Conservation (phyloP, 1,140 invertebrate genomes). For the Bombus huntii region DNA sequence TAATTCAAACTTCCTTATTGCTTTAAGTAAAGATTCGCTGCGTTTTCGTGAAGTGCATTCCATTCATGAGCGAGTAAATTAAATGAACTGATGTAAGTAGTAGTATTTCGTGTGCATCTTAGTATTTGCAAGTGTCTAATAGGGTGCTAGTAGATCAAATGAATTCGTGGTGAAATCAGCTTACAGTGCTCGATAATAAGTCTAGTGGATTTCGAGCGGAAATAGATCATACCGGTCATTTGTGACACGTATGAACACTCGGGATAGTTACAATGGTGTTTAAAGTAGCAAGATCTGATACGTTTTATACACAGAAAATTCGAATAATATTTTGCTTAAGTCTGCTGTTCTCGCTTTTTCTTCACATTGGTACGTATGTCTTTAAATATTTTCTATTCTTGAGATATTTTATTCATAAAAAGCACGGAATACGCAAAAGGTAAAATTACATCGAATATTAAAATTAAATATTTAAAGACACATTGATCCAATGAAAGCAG, state of each 20-base stretch:
- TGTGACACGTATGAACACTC: constrained; percentile 23
- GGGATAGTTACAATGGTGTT: constrained; percentile 15
- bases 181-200: constrained; percentile 45
- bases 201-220: constrained; percentile 45
- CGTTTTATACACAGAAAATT: not conserved
- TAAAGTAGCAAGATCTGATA: constrained; percentile 36
- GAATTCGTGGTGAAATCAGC: constrained; percentile 34
- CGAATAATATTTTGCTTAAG: not conserved
- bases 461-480: no score
- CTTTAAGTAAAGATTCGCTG: constrained; percentile 8
- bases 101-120: not conserved
- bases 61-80: not conserved
- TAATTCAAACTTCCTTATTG: constrained; percentile 15
- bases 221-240: constrained; percentile 39
- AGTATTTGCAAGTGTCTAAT: not conserved
- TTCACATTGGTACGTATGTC: not conserved
- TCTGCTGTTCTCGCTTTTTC: not conserved
- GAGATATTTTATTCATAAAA: no score
- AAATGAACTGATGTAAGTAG: not conserved
- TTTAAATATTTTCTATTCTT: not conserved
- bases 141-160: not conserved
- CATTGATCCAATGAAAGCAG: no score
- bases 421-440: no score
- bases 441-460: no score
- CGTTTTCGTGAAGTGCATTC: constrained; percentile 1